Conservation (phyloP, 2,888 invertebrate genomes). For the Iselma pallidipennis region DNA sequence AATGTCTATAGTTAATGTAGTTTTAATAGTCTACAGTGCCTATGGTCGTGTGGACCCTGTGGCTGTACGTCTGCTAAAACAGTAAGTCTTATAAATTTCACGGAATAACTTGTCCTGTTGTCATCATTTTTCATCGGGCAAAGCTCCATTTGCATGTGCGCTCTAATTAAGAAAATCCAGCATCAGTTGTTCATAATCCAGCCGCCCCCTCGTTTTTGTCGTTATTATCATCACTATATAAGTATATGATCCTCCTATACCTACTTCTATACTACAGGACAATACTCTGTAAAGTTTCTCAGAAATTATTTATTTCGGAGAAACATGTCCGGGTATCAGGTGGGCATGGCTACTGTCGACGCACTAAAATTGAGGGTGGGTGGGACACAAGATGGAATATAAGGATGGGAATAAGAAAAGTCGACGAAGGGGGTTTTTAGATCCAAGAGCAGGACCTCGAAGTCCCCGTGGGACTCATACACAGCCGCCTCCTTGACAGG, state of each 20-base stretch:
- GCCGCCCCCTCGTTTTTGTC: not conserved
- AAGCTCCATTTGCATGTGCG: not conserved
- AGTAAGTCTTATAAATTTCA: not conserved
- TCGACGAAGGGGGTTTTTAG: constrained; percentile 44
- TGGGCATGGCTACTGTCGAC: constrained; percentile 35
- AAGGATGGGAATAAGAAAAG: constrained; percentile 36
- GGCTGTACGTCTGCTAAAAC: too few species aligned
- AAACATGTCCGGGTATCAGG: constrained; percentile 49
- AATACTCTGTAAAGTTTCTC: constrained; percentile 29
- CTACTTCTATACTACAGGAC: not conserved
- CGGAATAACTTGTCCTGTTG: not conserved
- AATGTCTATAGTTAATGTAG: too few species aligned
- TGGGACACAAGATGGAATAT: too few species aligned
- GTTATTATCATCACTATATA: not conserved
- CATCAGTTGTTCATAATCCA: constrained; percentile 24
- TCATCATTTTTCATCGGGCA: not conserved
- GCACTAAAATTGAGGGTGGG: not conserved
- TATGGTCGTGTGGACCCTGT: too few species aligned
- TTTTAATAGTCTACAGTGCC: too few species aligned
- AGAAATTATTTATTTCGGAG: constrained; percentile 45
- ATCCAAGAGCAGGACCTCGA: constrained; percentile 42
- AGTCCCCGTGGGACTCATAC: constrained; percentile 49
- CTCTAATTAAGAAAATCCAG: constrained; percentile 9
- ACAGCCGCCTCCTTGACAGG: constrained; percentile 48
- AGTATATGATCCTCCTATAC: too few species aligned